phyloP scores from a whole-genome alignment of 2,797 vertebrate species.

The Morus bassanus region DNA sequence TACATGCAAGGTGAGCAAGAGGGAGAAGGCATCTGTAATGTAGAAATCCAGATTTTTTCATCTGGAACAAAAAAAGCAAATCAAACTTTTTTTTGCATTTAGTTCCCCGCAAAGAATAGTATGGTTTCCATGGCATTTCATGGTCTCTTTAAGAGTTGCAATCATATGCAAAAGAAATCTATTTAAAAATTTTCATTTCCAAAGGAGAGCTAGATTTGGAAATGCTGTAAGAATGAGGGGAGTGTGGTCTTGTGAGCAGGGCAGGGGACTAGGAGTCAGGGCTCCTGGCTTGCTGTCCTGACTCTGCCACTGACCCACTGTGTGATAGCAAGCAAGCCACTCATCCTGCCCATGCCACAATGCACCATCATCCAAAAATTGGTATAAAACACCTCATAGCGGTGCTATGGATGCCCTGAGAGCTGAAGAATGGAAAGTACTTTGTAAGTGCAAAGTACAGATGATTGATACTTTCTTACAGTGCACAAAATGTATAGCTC shows the following conservation, averaged over 20 bases:
- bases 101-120: background rate
- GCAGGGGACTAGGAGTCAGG: background rate
- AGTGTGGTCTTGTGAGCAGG: background rate
- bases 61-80: background rate
- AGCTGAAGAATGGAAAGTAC: background rate
- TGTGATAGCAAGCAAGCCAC: background rate
- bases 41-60: background rate
- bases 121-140: rapidly evolving
- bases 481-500: background rate
- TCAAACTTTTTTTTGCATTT: background rate
- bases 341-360: background rate
- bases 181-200: background rate
- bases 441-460: background rate
- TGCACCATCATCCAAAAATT: background rate
- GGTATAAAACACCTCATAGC: background rate
- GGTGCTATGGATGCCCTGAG: background rate
- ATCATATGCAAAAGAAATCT: background rate
- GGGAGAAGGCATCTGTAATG: background rate
- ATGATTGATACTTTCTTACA: background rate
- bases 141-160: background rate
- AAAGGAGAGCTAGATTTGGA: background rate
- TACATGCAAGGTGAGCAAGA: background rate
- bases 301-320: background rate
- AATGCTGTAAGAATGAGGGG: background rate
- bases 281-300: background rate